phyloP scores from a whole-genome alignment of 2,113 vertebrate genomes.

The Hydrochoerus hydrochaeris region DNA sequence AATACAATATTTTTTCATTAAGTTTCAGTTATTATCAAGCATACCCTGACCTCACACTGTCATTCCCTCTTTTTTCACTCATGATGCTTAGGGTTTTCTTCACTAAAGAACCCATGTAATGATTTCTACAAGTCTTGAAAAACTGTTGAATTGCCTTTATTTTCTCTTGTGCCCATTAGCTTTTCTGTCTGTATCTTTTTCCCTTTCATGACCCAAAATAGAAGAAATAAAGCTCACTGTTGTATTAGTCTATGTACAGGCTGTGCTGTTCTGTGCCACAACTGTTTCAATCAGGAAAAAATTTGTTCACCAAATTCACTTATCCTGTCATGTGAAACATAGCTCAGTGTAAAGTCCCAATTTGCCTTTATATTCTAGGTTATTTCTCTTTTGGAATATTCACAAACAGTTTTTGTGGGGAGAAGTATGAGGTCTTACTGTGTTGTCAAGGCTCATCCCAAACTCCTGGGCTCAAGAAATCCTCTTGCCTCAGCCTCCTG shows the following conservation, averaged over 20 bases:
- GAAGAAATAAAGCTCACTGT: not conserved
- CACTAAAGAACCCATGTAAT: not conserved
- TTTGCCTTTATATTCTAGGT: not conserved
- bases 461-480: not conserved
- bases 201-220: slow-evolving; percentile 6
- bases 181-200: slow-evolving; percentile 35
- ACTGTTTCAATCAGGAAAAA: not conserved
- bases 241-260: not conserved
- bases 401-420: not conserved
- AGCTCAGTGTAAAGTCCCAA: not conserved
- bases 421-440: not conserved
- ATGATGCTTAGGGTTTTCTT: not conserved
- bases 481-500: not conserved
- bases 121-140: not conserved
- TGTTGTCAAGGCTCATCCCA: not conserved
- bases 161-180: not conserved
- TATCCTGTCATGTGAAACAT: not conserved
- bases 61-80: not conserved
- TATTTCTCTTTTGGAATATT: not conserved
- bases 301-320: not conserved
- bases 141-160: not conserved
- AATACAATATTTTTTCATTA: not conserved
- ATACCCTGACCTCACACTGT: not conserved
- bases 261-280: not conserved
- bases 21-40: not conserved